Base-by-base conservation (phyloP, 2,888 invertebrate genomes). In the Noctua pronuba region DNA sequence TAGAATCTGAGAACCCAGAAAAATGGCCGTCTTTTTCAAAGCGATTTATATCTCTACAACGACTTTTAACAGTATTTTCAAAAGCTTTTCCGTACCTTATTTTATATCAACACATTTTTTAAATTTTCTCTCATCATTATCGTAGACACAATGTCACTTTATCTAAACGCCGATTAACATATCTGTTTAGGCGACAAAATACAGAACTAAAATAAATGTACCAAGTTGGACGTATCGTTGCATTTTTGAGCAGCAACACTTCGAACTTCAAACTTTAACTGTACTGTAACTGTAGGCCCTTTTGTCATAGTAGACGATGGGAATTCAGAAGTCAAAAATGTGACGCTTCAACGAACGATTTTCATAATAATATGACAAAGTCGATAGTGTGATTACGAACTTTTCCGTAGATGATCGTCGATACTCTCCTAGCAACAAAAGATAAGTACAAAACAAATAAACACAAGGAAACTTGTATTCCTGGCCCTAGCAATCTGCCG, bases 381-480 rank as follows among this genome's bases (percentile, higher is more conserved):
- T 44, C 10, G 31, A 74, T n/a, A 3, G 18, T 55, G 41, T 58
- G 44, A 75, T 74, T 44, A 41, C 41, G 18, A 74, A 35, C 31
- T 21, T 21, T 21, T 35, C 24, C 31, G 6, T 74, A 52, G 31
- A 13, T 55, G n/a, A 74, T 41, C 6, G 44, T 8, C 8, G 1
- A n/a, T 41, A n/a, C n/a, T 41, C 6, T 21, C 4, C 2, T 16
- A 38, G 28, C 8, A 70, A 16, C 35, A 21, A 31, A 74, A 60
- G 35, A 69, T 65, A 80, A 78, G 38, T 69, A 75, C 31, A 58
- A 52, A 71, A 75, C 68, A 85, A 85, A 72, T 66, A 83, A 85
- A 75, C 58, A 82, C 21, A 77, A 69, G 31, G 74, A 82, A 85
- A 77, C 86, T 81, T 62, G 69, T 77, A 74, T 85, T 83, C 73